A percentile compares a stretch with the other conserved stretches of the same genome.
Conservation (phyloP, 2,888 invertebrate genomes). For the Nephrotoma appendiculata region DNA sequence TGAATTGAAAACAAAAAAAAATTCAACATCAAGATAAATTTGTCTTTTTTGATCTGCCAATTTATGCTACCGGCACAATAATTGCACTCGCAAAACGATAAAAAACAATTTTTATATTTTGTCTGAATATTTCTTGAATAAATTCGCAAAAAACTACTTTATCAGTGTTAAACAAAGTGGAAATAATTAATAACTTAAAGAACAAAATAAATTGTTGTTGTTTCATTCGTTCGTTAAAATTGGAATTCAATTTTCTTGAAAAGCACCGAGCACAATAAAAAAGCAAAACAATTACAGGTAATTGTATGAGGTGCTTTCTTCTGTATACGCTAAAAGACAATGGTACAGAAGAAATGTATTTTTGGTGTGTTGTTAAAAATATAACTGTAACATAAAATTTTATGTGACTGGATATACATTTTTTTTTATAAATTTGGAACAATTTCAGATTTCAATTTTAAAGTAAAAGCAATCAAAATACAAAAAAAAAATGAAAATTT, state of each 20-base stretch:
- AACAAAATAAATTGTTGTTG: no score
- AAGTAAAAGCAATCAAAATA: not conserved
- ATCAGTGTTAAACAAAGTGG: not conserved
- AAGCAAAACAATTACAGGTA: not conserved
- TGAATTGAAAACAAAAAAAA: not conserved
- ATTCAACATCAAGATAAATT: not conserved
- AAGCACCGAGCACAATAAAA: not conserved
- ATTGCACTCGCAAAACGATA: not conserved
- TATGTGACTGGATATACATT: not conserved
- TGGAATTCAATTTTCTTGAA: not conserved
- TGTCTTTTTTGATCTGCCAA: not conserved
- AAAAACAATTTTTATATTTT: not conserved
- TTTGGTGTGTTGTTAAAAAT: not conserved
- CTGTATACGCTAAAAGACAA: not conserved
- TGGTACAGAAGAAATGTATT: not conserved
- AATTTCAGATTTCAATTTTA: not conserved
- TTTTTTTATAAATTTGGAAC: not conserved
- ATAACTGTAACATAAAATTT: not conserved
- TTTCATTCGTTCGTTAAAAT: no score
- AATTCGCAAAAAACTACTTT: not conserved
- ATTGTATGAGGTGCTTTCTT: not conserved
- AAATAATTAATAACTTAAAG: not conserved
- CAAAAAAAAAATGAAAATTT: not conserved
- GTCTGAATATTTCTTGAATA: not conserved
- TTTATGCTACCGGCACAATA: not conserved